Evolutionary conservation across 2,888 invertebrate species (phyloP), one percentile per base, ranked within the genome.

Genomic region (Polymixis lichenea): DNA sequence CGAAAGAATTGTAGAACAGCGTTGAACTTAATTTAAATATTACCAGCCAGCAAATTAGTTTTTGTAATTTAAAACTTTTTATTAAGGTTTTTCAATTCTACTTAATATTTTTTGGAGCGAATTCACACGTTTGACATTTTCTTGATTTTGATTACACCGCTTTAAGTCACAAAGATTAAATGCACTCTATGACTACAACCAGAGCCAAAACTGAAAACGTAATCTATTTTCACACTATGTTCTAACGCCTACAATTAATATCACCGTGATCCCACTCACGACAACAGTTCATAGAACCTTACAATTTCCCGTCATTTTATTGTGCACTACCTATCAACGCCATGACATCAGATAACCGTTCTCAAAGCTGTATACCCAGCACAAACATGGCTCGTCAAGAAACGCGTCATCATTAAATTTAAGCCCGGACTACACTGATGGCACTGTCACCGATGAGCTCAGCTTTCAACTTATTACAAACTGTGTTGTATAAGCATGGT

Each of bases 341-440:
- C 25, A 72, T 78, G 60, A 43, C 49, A 73, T 73, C 82, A 55
- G 67, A 61, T 72, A 83, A 61, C 72, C 49, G 55, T 60, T 32
- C 13, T 53, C 73, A 46, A 43, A 55, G 78, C 32, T 32, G 69
- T 69, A 65, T 55, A 15, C 58, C 15, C 56, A n/a, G 64, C 25
- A 67, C 83, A 74, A 76, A 68, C 70, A 22, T 43, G 11, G 78
- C 55, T 61, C 66, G 72, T 79, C 84, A 83, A 82, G 84, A 73
- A 70, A 68, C 73, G n/a, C 51, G 62, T 32, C 43, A 74, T 83
- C 70, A 82, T 82, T 83, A 70, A 84, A 74, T 82, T 83, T 71
- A 71, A 70, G 25, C 84, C 66, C 11, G 49, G 58, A 56, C 61
- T 71, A 56, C 78, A 77, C 61, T 78, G 65, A 65, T 69, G 60